A percentile compares a stretch with the other conserved stretches of the same genome.
Evolutionary conservation across 2,888 invertebrate genomes (phyloP).

Genomic region (Ectobius pallidus): DNA sequence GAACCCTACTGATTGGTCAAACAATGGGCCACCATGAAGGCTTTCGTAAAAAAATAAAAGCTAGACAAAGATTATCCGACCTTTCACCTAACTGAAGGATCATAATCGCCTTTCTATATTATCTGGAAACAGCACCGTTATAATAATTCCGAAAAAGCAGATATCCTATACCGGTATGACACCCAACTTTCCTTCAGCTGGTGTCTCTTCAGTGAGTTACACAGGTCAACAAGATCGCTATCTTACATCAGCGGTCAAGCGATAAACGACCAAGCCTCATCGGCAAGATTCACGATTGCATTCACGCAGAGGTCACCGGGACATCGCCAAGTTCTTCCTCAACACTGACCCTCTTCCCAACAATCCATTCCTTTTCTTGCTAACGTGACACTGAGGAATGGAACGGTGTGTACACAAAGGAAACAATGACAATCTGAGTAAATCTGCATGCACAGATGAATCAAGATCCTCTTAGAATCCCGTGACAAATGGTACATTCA

Average conservation of each 20-base stretch:
- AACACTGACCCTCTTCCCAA: not conserved
- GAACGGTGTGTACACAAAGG: too few species aligned
- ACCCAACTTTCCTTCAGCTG: not conserved
- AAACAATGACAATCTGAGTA: too few species aligned
- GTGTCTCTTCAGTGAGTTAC: not conserved
- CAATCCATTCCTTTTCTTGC: too few species aligned
- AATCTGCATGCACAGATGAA: too few species aligned
- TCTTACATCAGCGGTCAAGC: not conserved
- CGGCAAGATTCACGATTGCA: not conserved
- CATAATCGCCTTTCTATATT: not conserved
- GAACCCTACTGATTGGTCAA: not conserved
- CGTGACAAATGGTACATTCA: too few species aligned
- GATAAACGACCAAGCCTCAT: not conserved
- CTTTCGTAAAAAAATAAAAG: not conserved
- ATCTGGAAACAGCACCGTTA: not conserved
- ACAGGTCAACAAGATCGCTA: not conserved
- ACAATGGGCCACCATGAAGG: slow-evolving; percentile 11
- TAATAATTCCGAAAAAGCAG: not conserved
- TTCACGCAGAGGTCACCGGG: not conserved
- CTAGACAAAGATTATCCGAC: not conserved
- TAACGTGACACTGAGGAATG: too few species aligned
- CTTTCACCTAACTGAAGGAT: not conserved
- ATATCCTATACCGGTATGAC: not conserved
- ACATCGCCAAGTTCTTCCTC: not conserved
- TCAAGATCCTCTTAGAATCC: too few species aligned